Percentiles rank a stretch among this genome's conserved stretches.
Conservation (phyloP, 2,113 vertebrate species). For the Elgaria multicarinata region DNA sequence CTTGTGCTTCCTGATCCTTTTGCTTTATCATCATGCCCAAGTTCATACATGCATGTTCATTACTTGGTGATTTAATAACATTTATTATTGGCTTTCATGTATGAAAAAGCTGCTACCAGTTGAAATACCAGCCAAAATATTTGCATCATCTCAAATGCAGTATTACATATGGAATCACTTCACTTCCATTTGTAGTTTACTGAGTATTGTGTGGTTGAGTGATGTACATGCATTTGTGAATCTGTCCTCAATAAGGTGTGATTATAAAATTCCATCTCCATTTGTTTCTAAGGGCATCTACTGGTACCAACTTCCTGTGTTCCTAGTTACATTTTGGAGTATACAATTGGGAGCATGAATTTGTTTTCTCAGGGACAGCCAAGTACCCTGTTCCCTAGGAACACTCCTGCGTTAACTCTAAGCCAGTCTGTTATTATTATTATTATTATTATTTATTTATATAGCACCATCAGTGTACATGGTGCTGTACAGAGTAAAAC, state of each 20-base stretch:
- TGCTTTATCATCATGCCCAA: background rate
- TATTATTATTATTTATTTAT: too few species aligned
- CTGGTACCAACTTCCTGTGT: too few species aligned
- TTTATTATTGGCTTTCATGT: background rate
- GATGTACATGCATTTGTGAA: background rate
- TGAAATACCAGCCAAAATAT: background rate
- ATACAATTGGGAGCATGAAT: background rate
- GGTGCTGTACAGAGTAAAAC: too few species aligned
- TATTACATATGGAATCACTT: background rate
- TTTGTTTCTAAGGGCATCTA: background rate
- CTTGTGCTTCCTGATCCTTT: background rate
- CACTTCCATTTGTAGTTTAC: background rate
- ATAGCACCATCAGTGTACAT: too few species aligned
- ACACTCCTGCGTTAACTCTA: background rate
- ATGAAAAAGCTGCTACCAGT: background rate
- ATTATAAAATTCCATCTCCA: background rate
- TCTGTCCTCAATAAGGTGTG: background rate
- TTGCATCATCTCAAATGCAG: background rate
- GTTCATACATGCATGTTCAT: background rate
- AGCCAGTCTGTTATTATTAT: too few species aligned
- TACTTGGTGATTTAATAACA: background rate
- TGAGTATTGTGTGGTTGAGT: background rate
- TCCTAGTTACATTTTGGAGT: too few species aligned
- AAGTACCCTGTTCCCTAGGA: background rate
- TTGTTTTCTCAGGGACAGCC: background rate